Percentiles rank a stretch among this genome's conserved stretches.
These are phyloP conservation scores for Rhegmatorhina hoffmannsi DNA, from an alignment of 2,113 vertebrate genomes.

Conservation along the genomic window DNA sequence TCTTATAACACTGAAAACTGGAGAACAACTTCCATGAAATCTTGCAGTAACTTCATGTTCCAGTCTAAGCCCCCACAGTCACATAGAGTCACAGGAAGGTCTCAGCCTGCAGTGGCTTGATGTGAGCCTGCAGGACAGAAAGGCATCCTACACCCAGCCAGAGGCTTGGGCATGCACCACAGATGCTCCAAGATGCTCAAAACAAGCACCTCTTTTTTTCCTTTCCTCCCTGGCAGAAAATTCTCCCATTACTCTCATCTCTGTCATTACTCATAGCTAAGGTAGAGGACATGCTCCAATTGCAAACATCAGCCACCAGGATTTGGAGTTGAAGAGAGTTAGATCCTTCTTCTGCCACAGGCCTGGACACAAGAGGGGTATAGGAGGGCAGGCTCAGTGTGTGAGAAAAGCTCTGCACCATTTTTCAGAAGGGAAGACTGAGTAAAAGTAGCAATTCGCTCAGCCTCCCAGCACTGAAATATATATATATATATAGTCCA, in stretches of 20 bases:
- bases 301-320: not conserved
- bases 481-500: not conserved
- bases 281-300: not conserved
- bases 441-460: not conserved
- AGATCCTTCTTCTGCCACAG: not conserved
- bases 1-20: not conserved
- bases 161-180: fast-evolving
- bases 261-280: not conserved
- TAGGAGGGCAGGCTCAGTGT: not conserved
- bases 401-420: not conserved
- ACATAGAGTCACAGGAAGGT: fast-evolving
- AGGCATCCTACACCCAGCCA: fast-evolving
- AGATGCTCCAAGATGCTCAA: not conserved
- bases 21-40: not conserved
- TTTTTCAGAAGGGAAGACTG: not conserved
- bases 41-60: not conserved
- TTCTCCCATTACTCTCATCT: not conserved
- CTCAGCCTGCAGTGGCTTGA: fast-evolving
- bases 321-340: not conserved
- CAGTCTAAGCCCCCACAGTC: not conserved
- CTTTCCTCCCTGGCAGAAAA: not conserved
- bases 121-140: not conserved
- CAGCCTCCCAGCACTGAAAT: not conserved
- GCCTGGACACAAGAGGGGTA: not conserved
- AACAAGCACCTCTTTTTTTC: fast-evolving